phyloP scores from a whole-genome alignment of 30 jellyfish, hydroid and myxozoan species.

The Pelagia noctiluca region DNA sequence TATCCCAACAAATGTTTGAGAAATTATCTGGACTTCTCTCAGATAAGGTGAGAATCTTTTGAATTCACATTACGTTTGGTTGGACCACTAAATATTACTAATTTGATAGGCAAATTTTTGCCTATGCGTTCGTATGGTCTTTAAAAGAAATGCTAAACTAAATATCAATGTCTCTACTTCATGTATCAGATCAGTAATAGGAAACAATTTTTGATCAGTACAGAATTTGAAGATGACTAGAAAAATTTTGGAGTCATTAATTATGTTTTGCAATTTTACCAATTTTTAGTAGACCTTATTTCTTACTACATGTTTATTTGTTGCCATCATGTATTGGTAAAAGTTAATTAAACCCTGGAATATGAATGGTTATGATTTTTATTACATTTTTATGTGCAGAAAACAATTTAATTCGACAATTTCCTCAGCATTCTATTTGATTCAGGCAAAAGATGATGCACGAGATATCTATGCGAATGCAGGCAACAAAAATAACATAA shows the following conservation, averaged over 20 bases:
- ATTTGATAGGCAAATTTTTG: background rate
- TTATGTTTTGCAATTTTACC: too few relatives aligned
- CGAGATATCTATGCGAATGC: background rate
- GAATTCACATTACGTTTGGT: background rate
- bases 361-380: background rate
- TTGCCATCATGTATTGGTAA: background rate
- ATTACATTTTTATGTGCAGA: background rate
- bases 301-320: too few relatives aligned
- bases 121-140: background rate
- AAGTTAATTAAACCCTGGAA: background rate
- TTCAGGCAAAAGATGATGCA: background rate
- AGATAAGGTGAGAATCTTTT: slow-evolving; percentile 44
- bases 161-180: too few relatives aligned
- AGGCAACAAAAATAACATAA: background rate
- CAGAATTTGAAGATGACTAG: too few relatives aligned
- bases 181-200: too few relatives aligned
- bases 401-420: too few relatives aligned
- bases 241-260: too few relatives aligned
- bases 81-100: background rate
- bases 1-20: slow-evolving; percentile 52
- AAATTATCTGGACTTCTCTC: slow-evolving; percentile 59
- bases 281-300: background rate
- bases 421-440: background rate
- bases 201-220: background rate
- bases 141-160: too few relatives aligned